Base-by-base conservation (phyloP, 2,888 invertebrate genomes). In the Synanthedon andrenaeformis region DNA sequence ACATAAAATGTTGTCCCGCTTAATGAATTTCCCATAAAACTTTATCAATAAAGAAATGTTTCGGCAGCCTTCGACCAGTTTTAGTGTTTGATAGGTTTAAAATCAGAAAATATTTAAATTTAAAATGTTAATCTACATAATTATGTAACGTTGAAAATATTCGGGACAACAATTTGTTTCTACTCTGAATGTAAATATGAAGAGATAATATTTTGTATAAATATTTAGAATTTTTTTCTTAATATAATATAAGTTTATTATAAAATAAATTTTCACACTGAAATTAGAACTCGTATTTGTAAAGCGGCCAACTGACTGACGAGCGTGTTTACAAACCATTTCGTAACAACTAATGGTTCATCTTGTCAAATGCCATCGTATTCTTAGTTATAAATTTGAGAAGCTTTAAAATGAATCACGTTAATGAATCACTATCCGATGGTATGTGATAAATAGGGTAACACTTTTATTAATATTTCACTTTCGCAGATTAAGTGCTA, bases 361-460 rank as follows among this genome's bases (percentile, higher is more conserved):
- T 78, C 76, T 82, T 78, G 76, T 77, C 77, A 76, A 80, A 79
- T 74, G 69, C 62, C 57, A 66, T 51, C 49, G 54, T 54, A 53
- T 56, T 53, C 54, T 45, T 58, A 54, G 54, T 55, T 57, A 63
- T 57, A 62, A 61, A 61, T 63, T 60, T 58, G 53, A 49, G 48
- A 54, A 55, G 55, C 56, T 52, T 51, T 54, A 60, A 65, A 60
- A 76, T 79, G 76, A 81, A 77, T 81, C 82, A 79, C 69, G 54
- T 54, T 67, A 72, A 79, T 78, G 74, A 75, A 81, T 82, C 77
- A 79, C 67, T 66, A 74, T 72, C 70, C 66, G 53, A 72, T 72
- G 79, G 76, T 68, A 71, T 67, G 73, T 76, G 78, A 82, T 82
- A 79, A 78, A 82, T 82, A 65, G 67, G 57, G 65, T 68, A 70